Evolutionary conservation across 2,113 vertebrate species (phyloP).

Genomic region (Cyanoliseus patagonus): DNA sequence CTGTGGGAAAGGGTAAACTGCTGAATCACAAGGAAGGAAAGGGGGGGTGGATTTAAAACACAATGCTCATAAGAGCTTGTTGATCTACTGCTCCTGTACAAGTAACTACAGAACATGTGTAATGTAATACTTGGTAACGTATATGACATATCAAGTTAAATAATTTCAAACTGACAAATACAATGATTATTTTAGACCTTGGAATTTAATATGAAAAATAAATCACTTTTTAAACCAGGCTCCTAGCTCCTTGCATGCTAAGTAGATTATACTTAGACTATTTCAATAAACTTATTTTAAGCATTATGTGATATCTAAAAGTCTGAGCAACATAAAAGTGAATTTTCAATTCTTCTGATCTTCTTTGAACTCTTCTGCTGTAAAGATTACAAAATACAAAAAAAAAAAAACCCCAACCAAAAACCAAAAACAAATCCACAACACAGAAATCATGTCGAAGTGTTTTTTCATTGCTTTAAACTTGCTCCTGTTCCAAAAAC

Average conservation of each 20-base stretch:
- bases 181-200: not conserved
- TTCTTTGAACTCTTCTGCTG: not conserved
- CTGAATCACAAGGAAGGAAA: slow-evolving; percentile 31
- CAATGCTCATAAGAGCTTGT: not conserved
- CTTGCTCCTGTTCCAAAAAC: not conserved
- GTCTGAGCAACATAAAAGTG: not conserved
- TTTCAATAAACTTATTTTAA: not conserved
- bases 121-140: rapidly evolving
- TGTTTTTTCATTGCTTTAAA: not conserved
- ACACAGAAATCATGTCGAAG: not conserved
- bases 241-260: not conserved
- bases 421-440: not conserved
- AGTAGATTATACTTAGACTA: not conserved
- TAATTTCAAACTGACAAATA: not conserved
- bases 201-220: not conserved
- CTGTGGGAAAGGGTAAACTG: slow-evolving; percentile 38
- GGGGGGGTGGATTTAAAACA: not conserved
- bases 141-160: not conserved
- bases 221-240: not conserved
- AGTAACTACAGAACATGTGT: not conserved
- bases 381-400: not conserved
- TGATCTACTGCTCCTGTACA: not conserved
- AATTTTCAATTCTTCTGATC: not conserved
- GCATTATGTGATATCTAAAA: not conserved
- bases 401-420: not conserved